Evolutionary conservation across 2,888 invertebrate species (phyloP), one percentile per base, ranked within the genome.

Genomic region (Nebria brevicollis): DNA sequence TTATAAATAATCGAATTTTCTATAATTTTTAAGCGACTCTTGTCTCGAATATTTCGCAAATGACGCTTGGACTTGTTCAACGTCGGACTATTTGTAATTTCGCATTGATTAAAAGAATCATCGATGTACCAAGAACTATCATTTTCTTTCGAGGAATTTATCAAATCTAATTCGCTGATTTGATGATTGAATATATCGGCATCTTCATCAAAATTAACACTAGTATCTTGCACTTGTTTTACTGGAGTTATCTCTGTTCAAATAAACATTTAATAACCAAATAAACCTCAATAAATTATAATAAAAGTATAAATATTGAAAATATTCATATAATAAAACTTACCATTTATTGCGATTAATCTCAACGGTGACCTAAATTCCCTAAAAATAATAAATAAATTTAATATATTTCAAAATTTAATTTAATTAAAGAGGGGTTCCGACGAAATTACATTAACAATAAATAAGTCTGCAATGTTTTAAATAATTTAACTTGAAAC

Each of bases 21-120:
- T 42, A 54, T 41, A 72, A 25, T 81, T 72, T 76, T 73, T 73
- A 75, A 65, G 11, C 20, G 54, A 54, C 54, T 54, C 8, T 7
- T 54, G 2, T 41, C 68, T 43, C 25, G 65, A 15, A 64, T 64
- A 6, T 54, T 75, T 75, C 34, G 65, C 4, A 13, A 72, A 26
- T 25, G 34, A 25, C 41, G 72, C 25, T 64, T 77, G 20, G 54
- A 25, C 65, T 81, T 76, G 34, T 72, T 81, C 11, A 81, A 72
- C 20, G 65, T 81, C 41, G 81, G 81, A 73, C 81, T 81, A n/a
- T 68, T 81, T 42, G 66, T 41, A 72, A 66, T 34, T 25, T 81
- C 81, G 25, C 42, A 73, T 65, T 76, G 66, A 25, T 73, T 72
- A 41, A 77, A 72, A 6, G 81, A 81, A 42, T 81, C 66, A 76